Evolutionary conservation across 2,113 vertebrate genomes (phyloP).

Genomic region (Heloderma charlesbogerti): DNA sequence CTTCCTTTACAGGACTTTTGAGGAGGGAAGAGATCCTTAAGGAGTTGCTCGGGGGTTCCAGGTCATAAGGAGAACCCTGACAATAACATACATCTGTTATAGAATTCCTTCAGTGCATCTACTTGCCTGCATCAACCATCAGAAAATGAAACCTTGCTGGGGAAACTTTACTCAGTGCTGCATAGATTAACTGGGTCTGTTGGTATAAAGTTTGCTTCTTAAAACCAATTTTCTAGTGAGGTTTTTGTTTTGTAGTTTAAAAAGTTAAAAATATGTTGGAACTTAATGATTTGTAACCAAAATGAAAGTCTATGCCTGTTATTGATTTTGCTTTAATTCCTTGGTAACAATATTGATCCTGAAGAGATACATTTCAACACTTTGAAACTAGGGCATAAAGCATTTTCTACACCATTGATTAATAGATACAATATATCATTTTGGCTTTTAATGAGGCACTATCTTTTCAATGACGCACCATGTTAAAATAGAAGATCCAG

Average conservation of each 20-base stretch:
- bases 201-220: conserved; percentile 51
- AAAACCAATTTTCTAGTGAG: conserved; percentile 59
- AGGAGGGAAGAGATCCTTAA: too few species aligned
- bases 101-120: background rate
- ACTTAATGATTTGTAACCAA: conserved; percentile 77
- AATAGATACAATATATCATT: conserved; percentile 73
- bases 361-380: conserved; percentile 72
- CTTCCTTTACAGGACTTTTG: too few species aligned
- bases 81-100: background rate
- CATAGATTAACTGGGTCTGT: background rate
- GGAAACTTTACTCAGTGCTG: conserved; percentile 5
- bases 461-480: conserved; percentile 58
- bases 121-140: background rate
- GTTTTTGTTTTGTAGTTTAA: conserved; percentile 57
- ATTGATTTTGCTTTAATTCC: conserved; percentile 83
- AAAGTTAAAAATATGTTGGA: conserved; percentile 67
- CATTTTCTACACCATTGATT: conserved; percentile 74
- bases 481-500: conserved; percentile 63
- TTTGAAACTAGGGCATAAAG: conserved; percentile 62
- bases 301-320: conserved; percentile 67
- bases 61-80: too few species aligned
- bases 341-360: conserved; percentile 80
- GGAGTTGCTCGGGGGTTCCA: too few species aligned
- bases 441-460: conserved; percentile 77
- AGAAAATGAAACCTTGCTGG: background rate